Conservation (phyloP, 2,797 vertebrate genomes). For the Myripristis jacobus region DNA sequence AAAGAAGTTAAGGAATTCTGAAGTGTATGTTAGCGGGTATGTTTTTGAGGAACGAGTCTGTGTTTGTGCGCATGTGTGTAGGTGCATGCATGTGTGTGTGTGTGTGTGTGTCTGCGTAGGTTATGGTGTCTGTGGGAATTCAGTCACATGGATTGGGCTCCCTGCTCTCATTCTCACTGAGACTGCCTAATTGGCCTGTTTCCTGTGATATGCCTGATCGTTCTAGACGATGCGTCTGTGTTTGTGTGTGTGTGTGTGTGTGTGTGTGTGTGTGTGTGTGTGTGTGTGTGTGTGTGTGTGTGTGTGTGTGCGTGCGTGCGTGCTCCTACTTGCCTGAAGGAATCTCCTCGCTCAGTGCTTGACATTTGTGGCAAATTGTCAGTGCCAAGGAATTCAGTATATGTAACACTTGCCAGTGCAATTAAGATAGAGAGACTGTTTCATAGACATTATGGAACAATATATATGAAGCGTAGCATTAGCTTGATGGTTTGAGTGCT, state of each 20-base stretch:
- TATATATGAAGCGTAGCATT: neutral
- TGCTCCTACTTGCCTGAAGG: constrained; percentile 51
- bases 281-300: constrained; percentile 5
- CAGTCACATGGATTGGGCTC: constrained; percentile 35
- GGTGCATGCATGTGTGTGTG: neutral
- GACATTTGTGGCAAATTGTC: constrained; percentile 37
- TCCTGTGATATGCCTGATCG: constrained; percentile 45
- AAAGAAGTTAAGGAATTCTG: neutral
- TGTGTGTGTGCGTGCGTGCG: neutral
- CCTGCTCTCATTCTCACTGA: constrained; percentile 7
- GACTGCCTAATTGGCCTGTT: constrained; percentile 35
- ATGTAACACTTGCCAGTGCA: constrained; percentile 41
- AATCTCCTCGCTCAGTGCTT: constrained; percentile 27
- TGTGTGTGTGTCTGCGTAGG: constrained; percentile 8
- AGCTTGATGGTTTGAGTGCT: neutral
- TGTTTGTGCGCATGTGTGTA: neutral
- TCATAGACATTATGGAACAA: constrained; percentile 11
- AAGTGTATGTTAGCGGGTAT: neutral
- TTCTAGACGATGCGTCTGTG: constrained; percentile 34
- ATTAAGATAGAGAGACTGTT: constrained; percentile 29
- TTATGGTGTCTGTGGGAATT: constrained; percentile 45
- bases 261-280: neutral
- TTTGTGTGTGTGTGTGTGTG: constrained; percentile 21
- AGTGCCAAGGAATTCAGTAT: constrained; percentile 26
- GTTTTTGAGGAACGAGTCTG: neutral